phyloP scores from a whole-genome alignment of 2,888 invertebrate genomes.

The Mycalesis mineus region DNA sequence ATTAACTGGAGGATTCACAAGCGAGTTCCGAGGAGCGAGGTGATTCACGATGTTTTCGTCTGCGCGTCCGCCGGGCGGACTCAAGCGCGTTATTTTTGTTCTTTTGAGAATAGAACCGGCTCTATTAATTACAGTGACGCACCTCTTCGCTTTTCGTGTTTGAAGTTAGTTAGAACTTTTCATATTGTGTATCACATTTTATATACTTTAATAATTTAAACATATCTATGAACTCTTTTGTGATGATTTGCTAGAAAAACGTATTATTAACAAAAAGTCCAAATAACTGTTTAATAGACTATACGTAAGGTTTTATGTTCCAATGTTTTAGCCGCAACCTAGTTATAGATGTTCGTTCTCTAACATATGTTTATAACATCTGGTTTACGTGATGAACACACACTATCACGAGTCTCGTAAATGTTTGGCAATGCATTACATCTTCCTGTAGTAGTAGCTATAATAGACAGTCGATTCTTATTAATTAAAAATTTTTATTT shows the following conservation, averaged over 20 bases:
- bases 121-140: slow-evolving; percentile 75
- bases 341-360: background rate
- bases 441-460: background rate
- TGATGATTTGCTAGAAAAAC: too few relatives aligned
- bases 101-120: slow-evolving; percentile 67
- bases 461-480: too few relatives aligned
- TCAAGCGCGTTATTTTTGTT: slow-evolving; percentile 63
- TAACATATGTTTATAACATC: slow-evolving; percentile 42
- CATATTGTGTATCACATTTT: background rate
- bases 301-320: background rate
- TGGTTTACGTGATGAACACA: slow-evolving; percentile 46
- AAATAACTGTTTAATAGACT: too few relatives aligned
- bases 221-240: too few relatives aligned
- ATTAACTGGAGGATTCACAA: slow-evolving; percentile 18
- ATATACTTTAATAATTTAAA: too few relatives aligned
- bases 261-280: too few relatives aligned
- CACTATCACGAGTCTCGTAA: slow-evolving; percentile 27
- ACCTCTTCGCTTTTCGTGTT: slow-evolving; percentile 32
- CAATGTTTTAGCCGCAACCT: background rate
- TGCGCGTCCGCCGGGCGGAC: slow-evolving; percentile 17
- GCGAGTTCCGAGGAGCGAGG: slow-evolving; percentile 18
- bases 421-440: slow-evolving; percentile 24
- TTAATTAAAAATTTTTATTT: too few relatives aligned
- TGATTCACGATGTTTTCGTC: slow-evolving; percentile 38
- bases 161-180: background rate